These are phyloP conservation scores for Petrocephalus microphthalmus DNA, from an alignment of 2,113 vertebrate species.

Conservation along the genomic window DNA sequence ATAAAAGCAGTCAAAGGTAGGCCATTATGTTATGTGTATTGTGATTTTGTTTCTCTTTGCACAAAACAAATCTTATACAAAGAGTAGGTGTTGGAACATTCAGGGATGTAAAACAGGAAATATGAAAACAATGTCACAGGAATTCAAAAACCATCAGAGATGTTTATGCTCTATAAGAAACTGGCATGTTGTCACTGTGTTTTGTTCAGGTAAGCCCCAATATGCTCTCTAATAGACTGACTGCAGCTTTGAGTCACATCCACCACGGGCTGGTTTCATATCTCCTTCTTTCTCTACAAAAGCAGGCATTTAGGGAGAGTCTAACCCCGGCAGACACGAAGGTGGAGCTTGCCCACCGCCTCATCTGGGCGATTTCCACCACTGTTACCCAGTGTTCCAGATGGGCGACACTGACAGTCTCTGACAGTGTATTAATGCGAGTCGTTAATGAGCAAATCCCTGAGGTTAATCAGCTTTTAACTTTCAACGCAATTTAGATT, in stretches of 20 bases:
- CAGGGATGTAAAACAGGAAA: background rate
- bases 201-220: background rate
- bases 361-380: slow-evolving; percentile 63
- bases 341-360: slow-evolving; percentile 46
- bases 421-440: slow-evolving; percentile 44
- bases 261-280: background rate
- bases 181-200: background rate
- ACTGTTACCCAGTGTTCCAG: slow-evolving; percentile 53
- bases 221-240: background rate
- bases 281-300: background rate
- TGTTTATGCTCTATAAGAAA: background rate
- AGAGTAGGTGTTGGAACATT: background rate
- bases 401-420: slow-evolving; percentile 55
- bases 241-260: background rate
- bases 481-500: slow-evolving; percentile 49
- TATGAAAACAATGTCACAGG: background rate
- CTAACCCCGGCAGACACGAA: slow-evolving; percentile 54
- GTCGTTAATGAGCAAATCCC: slow-evolving; percentile 53
- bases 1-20: too few species aligned
- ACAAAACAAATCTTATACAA: background rate
- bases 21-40: background rate
- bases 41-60: background rate
- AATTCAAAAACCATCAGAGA: background rate
- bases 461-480: slow-evolving; percentile 66
- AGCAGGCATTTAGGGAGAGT: slow-evolving; percentile 44